phyloP scores from a whole-genome alignment of 2,888 invertebrate genomes.

The Melanotus villosus region DNA sequence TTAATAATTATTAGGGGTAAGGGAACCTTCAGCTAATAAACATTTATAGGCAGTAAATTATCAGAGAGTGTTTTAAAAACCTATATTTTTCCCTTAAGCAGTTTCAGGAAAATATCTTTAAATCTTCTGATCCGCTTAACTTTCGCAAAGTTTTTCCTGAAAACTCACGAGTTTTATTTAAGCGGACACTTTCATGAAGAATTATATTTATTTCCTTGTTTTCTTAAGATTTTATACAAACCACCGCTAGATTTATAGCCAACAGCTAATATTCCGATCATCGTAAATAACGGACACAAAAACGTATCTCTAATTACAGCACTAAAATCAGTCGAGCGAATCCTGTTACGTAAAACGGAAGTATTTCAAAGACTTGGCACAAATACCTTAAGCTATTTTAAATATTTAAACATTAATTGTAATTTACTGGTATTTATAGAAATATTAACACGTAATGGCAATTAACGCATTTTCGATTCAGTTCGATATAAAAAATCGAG shows the following conservation, averaged over 20 bases:
- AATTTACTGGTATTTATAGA: neutral
- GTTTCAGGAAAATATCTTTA: neutral
- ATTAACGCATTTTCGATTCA: neutral
- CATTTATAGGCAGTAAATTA: slow-evolving; percentile 1
- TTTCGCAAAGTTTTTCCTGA: neutral
- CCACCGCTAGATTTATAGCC: too few species aligned
- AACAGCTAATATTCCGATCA: too few species aligned
- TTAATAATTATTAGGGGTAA: too few species aligned
- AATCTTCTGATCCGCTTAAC: neutral
- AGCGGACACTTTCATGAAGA: neutral
- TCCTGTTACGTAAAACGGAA: neutral
- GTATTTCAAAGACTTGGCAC: neutral
- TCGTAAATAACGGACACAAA: neutral
- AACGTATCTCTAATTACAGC: neutral
- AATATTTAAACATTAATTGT: too few species aligned
- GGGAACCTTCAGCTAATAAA: neutral
- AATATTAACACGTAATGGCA: neutral
- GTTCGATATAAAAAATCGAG: neutral
- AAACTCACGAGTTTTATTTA: neutral
- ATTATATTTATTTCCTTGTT: too few species aligned
- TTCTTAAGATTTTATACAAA: too few species aligned
- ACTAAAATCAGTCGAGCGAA: neutral
- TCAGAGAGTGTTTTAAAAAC: neutral
- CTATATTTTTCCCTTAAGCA: neutral
- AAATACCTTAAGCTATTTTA: neutral